Percentiles rank a stretch among this genome's conserved stretches.
phyloP scores from a whole-genome alignment of 2,113 vertebrate genomes.

The Etheostoma spectabile region DNA sequence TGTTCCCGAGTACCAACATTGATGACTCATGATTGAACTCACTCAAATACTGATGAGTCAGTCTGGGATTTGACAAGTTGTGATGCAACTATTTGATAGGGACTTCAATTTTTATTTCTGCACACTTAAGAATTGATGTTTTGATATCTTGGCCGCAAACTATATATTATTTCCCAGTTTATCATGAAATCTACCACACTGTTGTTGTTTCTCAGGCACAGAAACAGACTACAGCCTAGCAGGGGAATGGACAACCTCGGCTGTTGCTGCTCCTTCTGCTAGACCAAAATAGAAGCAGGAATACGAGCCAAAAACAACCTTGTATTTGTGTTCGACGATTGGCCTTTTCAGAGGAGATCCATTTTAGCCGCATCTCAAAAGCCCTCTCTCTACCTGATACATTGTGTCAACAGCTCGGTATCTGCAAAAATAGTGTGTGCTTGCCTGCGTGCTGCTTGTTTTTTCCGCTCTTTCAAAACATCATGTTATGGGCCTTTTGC shows the following conservation, averaged over 20 bases:
- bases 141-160: constrained; percentile 16
- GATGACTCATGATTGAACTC: constrained; percentile 75
- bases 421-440: constrained; percentile 55
- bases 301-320: constrained; percentile 70
- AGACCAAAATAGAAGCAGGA: constrained; percentile 76
- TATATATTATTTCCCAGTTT: constrained; percentile 10
- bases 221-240: constrained; percentile 61
- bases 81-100: constrained; percentile 63
- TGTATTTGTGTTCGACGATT: constrained; percentile 70
- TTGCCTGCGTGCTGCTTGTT: background rate
- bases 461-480: constrained; percentile 5
- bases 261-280: constrained; percentile 72
- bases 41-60: constrained; percentile 69
- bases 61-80: constrained; percentile 58
- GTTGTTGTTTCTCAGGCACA: constrained; percentile 51
- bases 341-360: constrained; percentile 75
- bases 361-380: constrained; percentile 64
- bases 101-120: constrained; percentile 38
- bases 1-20: constrained; percentile 58
- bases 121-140: constrained; percentile 6
- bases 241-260: constrained; percentile 73
- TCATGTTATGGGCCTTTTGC: constrained; percentile 49
- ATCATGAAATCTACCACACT: constrained; percentile 35
- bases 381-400: constrained; percentile 61
- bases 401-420: constrained; percentile 11